Evolutionary conservation across 30 jellyfish, hydroid and myxozoan genomes (phyloP), one percentile per base, ranked within the genome.

Genomic region (Chironex yamaguchii): DNA sequence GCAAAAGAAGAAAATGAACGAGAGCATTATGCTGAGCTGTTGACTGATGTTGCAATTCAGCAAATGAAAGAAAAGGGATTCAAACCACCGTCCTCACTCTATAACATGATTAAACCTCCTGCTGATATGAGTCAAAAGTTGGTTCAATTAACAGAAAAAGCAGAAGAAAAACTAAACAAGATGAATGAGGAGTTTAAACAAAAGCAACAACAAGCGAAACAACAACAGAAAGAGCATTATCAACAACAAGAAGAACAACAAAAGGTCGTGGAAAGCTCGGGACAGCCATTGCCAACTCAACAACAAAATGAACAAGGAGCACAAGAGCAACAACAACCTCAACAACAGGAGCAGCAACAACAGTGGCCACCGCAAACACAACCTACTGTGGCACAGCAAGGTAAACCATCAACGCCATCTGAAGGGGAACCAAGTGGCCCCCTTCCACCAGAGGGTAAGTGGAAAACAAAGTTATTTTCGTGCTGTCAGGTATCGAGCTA

Each of bases 11-110:
- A 67, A 71, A 49, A 83, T 24, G 89, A 79, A 49, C 88, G 73
- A 9, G 94, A 84, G 9, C 52, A 65, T 17, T 64, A 35, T 42
- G 78, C 85, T 29, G 98, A 91, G 23, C 52, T 76, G 81, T 24
- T 87, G 58, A 75, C 96, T 13, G 49, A 84, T 13, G 52, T 77
- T 49, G 91, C 98, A 13, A 84, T 91, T 88, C 86, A 89, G 17
- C 92, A 91, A 49, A 71, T 91, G 93, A 91, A 91, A 80, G 96
- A 91, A 34, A 58, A 74, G 42, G 98, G 98, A 1, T 72, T 91
- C 83, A 81, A 91, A 53, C 98, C 98, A 49, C 93, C 96, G 53
- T 91, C 79, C 49, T 76, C 94, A 23, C 54, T 91, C 21, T 96
- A 89, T 11, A 85, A 85, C 36, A 35, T 85, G 52, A 87, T 69